A percentile compares a stretch with the other conserved stretches of the same genome.
phyloP scores from a whole-genome alignment of 2,888 invertebrate species.

The Belgica antarctica region DNA sequence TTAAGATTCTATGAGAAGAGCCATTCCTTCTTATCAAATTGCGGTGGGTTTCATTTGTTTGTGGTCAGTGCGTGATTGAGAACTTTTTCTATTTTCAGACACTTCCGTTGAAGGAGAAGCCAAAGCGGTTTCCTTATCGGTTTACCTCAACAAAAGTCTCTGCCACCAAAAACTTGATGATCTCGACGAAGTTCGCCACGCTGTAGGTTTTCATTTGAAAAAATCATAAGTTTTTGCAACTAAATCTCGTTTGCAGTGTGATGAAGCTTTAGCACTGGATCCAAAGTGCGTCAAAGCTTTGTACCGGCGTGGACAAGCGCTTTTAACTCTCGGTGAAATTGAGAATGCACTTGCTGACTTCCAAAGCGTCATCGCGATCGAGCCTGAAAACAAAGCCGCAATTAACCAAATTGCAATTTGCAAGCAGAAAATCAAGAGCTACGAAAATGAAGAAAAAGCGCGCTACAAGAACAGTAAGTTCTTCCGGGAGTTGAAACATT shows the following conservation, averaged over 20 bases:
- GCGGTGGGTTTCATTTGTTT: slow-evolving; percentile 46
- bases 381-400: slow-evolving; percentile 88
- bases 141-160: slow-evolving; percentile 77
- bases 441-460: slow-evolving; percentile 76
- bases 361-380: slow-evolving; percentile 68
- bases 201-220: slow-evolving; percentile 54
- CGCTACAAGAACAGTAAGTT: slow-evolving; percentile 89
- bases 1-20: slow-evolving; percentile 84
- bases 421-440: slow-evolving; percentile 70
- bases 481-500: too few species aligned
- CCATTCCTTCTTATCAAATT: slow-evolving; percentile 49
- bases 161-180: slow-evolving; percentile 72
- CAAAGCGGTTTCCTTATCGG: slow-evolving; percentile 64
- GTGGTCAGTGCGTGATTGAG: slow-evolving; percentile 29
- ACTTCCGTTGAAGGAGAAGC: slow-evolving; percentile 55
- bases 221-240: background rate
- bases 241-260: slow-evolving; percentile 56
- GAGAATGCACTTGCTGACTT: slow-evolving; percentile 77
- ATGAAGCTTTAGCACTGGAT: slow-evolving; percentile 73
- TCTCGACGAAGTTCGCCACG: slow-evolving; percentile 66
- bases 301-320: slow-evolving; percentile 83
- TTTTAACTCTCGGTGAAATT: slow-evolving; percentile 71
- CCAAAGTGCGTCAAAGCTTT: slow-evolving; percentile 80
- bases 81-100: slow-evolving; percentile 44
- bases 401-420: slow-evolving; percentile 71